A percentile compares a stretch with the other conserved stretches of the same genome.
Evolutionary conservation across 1,140 invertebrate species (phyloP).

Genomic region (Bombyx mori): DNA sequence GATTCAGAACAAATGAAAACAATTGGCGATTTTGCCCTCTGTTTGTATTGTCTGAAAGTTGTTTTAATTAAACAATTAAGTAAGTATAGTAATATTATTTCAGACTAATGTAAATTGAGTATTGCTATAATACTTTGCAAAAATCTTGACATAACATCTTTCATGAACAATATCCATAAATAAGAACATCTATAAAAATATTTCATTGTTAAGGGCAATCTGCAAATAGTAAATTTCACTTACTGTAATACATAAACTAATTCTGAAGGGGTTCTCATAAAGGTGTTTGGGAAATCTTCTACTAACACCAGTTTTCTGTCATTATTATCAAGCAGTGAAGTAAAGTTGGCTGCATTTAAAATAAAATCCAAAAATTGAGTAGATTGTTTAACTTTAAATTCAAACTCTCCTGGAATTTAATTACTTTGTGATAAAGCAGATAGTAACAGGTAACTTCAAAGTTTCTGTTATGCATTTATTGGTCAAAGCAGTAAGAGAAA

Average conservation of each 20-base stretch:
- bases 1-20: conserved; percentile 81
- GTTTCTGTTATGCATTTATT: neutral
- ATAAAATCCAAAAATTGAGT: conserved; percentile 79
- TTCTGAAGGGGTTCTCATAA: conserved; percentile 72
- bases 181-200: neutral
- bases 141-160: too few species aligned
- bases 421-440: neutral
- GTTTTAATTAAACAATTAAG: conserved; percentile 63
- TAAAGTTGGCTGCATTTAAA: conserved; percentile 78
- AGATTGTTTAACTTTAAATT: conserved; percentile 72
- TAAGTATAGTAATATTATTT: conserved; percentile 1
- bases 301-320: conserved; percentile 76
- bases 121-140: too few species aligned
- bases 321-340: conserved; percentile 73
- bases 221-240: conserved; percentile 14
- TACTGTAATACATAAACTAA: conserved; percentile 78
- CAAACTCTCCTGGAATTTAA: conserved; percentile 46
- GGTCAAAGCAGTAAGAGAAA: conserved; percentile 3
- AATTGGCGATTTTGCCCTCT: conserved; percentile 76
- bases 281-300: conserved; percentile 83
- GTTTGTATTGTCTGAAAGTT: conserved; percentile 76
- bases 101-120: too few species aligned
- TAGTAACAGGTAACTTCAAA: neutral
- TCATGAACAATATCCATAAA: neutral
- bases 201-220: neutral